Evolutionary conservation across 1,140 invertebrate genomes (phyloP), one percentile per base, ranked within the genome.

Genomic region (Saccostrea echinata): DNA sequence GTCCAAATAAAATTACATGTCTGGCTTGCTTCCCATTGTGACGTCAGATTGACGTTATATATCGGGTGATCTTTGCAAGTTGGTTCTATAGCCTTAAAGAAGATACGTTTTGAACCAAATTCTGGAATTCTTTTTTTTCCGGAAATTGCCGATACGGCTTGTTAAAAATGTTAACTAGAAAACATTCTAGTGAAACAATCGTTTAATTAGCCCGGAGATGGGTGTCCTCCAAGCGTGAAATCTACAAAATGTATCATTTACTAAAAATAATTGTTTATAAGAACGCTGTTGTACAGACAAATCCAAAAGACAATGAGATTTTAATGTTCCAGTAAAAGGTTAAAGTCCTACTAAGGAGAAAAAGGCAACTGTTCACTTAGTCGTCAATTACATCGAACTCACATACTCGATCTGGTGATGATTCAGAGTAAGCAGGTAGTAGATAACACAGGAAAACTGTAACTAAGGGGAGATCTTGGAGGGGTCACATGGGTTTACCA

Each of bases 131-230:
- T 12, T 27, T 24, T 68, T n/a, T 30, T 33, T 30, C 68, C 68
- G 68, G 68, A 71, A 71, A 71, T 71, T 71, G 68, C 24, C 30
- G 68, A 33, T 27, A 71, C 27, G 68, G 68, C 68, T 30, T 30
- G 68, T 27, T 71, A 30, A 16, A 71, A 30, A 33, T 27, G 68
- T 30, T 71, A 71, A 71, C 24, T 71, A 30, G 68, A 71, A 27
- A 33, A 71, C 68, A 71, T 71, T 71, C 27, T 3, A 71, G 13
- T 71, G 30, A 71, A 33, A 71, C 68, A 71, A 33, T 30, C 24
- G 68, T 71, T 30, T 71, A 71, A 71, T 71, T 24, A 35, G 68
- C 0, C 24, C 24, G 68, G 24, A 33, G 24, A 71, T 30, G 27
- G 27, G 68, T 27, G 11, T 16, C 16, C 27, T 71, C 16, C 68